Conservation (phyloP, 2,113 vertebrate species). For the Brevimyrus niger region DNA sequence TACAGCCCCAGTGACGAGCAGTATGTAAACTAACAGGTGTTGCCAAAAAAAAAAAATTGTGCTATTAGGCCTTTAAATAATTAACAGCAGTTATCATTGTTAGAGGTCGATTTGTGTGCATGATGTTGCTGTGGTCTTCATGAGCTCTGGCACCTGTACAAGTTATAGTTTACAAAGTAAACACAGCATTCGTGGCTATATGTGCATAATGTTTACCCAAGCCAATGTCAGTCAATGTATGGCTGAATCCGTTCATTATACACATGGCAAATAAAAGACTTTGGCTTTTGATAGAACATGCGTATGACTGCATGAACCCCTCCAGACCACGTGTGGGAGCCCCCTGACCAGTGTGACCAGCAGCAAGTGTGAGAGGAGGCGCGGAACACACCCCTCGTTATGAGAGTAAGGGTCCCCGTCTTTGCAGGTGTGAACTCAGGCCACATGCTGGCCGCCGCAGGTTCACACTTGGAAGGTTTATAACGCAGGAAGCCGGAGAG, state of each 20-base stretch:
- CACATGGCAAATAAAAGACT: too few relatives aligned
- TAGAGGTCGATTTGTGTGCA: not conserved
- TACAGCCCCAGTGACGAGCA: too few relatives aligned
- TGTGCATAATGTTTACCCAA: too few relatives aligned
- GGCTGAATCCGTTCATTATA: too few relatives aligned
- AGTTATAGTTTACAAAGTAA: not conserved
- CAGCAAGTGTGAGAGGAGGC: not conserved
- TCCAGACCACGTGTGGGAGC: not conserved
- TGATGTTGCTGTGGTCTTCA: not conserved
- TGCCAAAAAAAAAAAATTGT: not conserved
- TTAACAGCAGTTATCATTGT: not conserved
- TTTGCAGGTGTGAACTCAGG: not conserved
- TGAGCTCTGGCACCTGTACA: too few relatives aligned
- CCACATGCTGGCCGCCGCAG: not conserved
- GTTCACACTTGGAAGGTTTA: not conserved
- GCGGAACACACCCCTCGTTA: not conserved
- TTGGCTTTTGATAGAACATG: too few relatives aligned
- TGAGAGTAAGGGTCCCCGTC: not conserved
- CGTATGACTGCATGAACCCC: too few relatives aligned
- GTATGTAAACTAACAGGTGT: not conserved
- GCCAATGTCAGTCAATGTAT: too few relatives aligned
- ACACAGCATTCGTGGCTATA: not conserved
- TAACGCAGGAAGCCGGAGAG: not conserved
- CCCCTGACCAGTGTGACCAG: not conserved
- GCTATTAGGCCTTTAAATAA: too few relatives aligned